These are phyloP conservation scores for Dicyrtoma fusca DNA, from an alignment of 2,888 invertebrate genomes.

Conservation along the genomic window DNA sequence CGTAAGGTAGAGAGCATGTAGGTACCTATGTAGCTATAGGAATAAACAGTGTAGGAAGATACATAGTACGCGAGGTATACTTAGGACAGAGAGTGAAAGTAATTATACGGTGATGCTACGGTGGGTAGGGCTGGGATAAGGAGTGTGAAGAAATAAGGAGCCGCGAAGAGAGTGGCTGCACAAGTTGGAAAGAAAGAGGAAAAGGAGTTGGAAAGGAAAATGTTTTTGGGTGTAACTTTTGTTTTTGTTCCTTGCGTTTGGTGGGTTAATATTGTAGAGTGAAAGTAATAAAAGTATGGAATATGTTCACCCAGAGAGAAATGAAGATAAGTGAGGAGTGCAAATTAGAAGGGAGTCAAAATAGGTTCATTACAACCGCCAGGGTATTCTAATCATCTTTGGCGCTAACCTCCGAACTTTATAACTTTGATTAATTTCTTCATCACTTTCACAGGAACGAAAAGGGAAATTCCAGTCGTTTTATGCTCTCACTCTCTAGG, in stretches of 20 bases:
- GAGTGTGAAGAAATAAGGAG: neutral
- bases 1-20: too few relatives aligned
- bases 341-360: conserved; percentile 38
- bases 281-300: conserved; percentile 6
- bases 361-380: conserved; percentile 39
- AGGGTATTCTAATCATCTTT: conserved; percentile 38
- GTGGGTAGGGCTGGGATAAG: neutral
- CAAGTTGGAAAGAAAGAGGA: neutral
- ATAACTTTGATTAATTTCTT: conserved; percentile 40
- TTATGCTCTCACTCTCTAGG: neutral
- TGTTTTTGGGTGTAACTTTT: neutral
- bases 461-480: neutral
- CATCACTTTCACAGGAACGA: conserved; percentile 22
- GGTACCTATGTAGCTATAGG: neutral
- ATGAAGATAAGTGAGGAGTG: conserved; percentile 37
- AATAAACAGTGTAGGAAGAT: neutral
- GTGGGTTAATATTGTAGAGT: neutral
- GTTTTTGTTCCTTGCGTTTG: conserved; percentile 2
- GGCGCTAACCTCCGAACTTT: conserved; percentile 37
- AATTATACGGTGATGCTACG: neutral
- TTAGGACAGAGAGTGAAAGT: neutral
- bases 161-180: neutral
- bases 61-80: neutral
- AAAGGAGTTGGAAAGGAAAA: neutral
- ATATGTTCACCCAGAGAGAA: conserved; percentile 17